phyloP scores from a whole-genome alignment of 2,797 vertebrate genomes.

The Eospalax fontanierii region DNA sequence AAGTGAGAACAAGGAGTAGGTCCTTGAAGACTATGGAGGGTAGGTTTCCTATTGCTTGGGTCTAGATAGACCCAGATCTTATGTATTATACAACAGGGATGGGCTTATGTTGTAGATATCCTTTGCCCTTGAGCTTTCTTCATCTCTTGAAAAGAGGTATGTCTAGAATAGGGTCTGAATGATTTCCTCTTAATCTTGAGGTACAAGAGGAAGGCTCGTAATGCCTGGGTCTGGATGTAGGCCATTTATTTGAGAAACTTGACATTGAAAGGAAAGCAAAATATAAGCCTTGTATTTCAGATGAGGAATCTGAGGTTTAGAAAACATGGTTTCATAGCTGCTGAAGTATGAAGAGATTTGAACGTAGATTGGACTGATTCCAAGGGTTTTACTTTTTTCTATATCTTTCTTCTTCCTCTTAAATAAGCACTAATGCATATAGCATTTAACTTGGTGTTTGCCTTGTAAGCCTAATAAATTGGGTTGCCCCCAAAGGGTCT shows the following conservation, averaged over 20 bases:
- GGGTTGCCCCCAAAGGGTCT: not conserved
- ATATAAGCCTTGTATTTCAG: conserved; percentile 21
- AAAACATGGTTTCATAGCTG: not conserved
- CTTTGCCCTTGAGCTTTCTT: not conserved
- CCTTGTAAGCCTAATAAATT: not conserved
- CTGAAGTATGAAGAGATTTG: conserved; percentile 35
- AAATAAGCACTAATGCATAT: not conserved
- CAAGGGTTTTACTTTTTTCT: conserved; percentile 11
- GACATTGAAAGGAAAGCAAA: conserved; percentile 30
- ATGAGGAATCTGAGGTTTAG: conserved; percentile 8
- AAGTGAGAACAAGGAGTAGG: not conserved
- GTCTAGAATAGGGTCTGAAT: not conserved
- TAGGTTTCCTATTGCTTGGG: not conserved
- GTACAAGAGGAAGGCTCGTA: not conserved
- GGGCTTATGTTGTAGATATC: not conserved
- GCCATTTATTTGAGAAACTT: conserved; percentile 29
- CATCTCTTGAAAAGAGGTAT: not conserved
- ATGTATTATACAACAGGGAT: not conserved
- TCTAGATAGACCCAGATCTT: not conserved
- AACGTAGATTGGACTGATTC: not conserved
- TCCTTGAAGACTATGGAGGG: not conserved
- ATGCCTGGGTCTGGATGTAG: not conserved
- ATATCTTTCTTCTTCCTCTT: not conserved
- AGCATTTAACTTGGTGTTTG: not conserved
- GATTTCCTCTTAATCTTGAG: not conserved